Conservation (phyloP, 2,797 vertebrate genomes). For the Hybognathus amarus region DNA sequence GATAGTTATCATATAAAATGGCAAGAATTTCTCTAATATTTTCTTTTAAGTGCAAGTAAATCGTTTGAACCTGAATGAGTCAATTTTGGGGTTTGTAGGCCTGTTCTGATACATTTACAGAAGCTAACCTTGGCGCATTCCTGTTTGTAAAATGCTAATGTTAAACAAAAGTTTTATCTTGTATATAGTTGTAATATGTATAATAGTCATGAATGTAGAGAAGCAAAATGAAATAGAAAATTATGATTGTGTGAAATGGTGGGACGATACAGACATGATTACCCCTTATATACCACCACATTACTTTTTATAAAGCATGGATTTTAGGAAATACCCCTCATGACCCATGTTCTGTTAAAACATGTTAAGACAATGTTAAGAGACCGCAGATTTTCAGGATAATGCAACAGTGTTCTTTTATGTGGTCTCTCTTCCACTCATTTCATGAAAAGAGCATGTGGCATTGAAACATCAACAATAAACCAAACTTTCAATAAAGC, state of each 20-base stretch:
- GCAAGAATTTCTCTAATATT: neutral
- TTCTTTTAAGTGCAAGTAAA: neutral
- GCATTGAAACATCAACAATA: constrained; percentile 10
- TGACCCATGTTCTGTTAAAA: neutral
- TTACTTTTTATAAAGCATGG: neutral
- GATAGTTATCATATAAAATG: neutral
- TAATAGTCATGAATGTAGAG: neutral
- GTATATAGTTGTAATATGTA: neutral
- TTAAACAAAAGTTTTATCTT: neutral
- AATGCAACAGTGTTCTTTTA: neutral
- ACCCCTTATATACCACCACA: neutral
- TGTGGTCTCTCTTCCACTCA: neutral
- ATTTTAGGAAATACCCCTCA: neutral
- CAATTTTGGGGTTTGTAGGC: neutral
- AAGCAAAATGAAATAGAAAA: neutral
- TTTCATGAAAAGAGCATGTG: neutral
- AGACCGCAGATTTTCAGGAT: neutral
- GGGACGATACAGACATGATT: neutral
- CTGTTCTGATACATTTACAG: neutral
- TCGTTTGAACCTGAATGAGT: neutral
- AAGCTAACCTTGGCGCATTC: neutral
- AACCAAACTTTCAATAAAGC: constrained; percentile 43
- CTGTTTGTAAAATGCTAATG: neutral
- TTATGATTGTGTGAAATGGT: neutral
- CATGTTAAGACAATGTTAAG: neutral